Percentiles rank a stretch among this genome's conserved stretches.
phyloP scores from a whole-genome alignment of 2,797 vertebrate species.

The Periophthalmus magnuspinnatus region DNA sequence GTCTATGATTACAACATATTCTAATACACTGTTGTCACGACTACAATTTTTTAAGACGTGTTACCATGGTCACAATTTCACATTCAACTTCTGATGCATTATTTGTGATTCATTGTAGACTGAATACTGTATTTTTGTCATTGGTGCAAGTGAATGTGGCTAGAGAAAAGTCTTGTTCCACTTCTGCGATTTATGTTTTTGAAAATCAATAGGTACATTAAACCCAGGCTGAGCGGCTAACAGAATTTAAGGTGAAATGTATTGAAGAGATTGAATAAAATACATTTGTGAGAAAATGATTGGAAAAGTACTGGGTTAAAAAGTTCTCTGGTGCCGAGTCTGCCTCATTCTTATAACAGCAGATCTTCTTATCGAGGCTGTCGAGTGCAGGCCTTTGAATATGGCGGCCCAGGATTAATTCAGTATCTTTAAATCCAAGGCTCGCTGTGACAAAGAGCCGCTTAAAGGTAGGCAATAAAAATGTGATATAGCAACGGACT shows the following conservation, averaged over 20 bases:
- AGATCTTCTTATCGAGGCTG: constrained; percentile 13
- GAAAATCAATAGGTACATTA: constrained; percentile 71
- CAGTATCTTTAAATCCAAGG: constrained; percentile 65
- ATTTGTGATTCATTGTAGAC: background rate
- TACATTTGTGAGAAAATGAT: background rate
- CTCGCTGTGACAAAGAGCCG: constrained; percentile 65
- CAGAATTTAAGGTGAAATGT: constrained; percentile 24
- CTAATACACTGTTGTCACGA: background rate
- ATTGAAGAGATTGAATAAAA: background rate
- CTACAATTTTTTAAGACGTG: background rate
- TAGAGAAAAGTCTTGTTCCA: constrained; percentile 21
- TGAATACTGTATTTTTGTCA: background rate
- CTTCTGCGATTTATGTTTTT: constrained; percentile 60
- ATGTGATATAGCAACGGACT: constrained; percentile 75
- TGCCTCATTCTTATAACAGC: background rate
- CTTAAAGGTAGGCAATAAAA: constrained; percentile 75
- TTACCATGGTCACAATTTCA: background rate
- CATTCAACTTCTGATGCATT: background rate
- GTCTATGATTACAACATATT: background rate
- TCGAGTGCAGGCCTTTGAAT: constrained; percentile 45
- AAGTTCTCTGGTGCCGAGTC: background rate
- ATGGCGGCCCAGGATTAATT: constrained; percentile 58
- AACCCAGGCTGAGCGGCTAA: constrained; percentile 30
- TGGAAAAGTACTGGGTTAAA: background rate
- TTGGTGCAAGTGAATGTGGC: background rate